Evolutionary conservation across 2,797 vertebrate species (phyloP).

Genomic region (Cottoperca gobio): DNA sequence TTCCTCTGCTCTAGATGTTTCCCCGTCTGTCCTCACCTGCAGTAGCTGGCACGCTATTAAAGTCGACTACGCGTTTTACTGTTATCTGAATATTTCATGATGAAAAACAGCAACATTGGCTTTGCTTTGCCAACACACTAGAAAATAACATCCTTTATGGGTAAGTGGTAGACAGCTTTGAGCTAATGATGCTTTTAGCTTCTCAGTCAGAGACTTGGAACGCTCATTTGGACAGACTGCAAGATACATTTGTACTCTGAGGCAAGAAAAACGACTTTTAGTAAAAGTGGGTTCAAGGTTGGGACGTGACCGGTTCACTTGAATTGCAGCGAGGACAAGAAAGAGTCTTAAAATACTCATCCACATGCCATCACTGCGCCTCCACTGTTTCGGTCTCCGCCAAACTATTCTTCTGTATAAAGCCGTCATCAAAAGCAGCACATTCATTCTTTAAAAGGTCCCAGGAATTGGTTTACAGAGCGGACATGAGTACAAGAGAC

Average conservation of each 20-base stretch:
- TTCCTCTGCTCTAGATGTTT: neutral
- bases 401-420: neutral
- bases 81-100: constrained; percentile 29
- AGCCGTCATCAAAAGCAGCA: neutral
- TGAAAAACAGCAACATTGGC: neutral
- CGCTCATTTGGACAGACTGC: neutral
- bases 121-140: neutral
- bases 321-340: too few species aligned
- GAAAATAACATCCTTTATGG: neutral
- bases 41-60: neutral
- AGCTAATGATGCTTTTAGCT: neutral
- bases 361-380: neutral
- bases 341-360: neutral
- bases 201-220: neutral
- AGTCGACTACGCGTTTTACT: neutral
- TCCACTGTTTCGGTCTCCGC: neutral
- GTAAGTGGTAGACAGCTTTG: neutral
- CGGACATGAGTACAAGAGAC: neutral
- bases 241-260: neutral
- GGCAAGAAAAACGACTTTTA: neutral
- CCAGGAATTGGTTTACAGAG: neutral
- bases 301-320: neutral
- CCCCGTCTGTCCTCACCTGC: neutral
- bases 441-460: neutral
- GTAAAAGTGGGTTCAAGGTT: neutral